Conservation (phyloP, 2,888 invertebrate genomes). For the Axea sp. region DNA sequence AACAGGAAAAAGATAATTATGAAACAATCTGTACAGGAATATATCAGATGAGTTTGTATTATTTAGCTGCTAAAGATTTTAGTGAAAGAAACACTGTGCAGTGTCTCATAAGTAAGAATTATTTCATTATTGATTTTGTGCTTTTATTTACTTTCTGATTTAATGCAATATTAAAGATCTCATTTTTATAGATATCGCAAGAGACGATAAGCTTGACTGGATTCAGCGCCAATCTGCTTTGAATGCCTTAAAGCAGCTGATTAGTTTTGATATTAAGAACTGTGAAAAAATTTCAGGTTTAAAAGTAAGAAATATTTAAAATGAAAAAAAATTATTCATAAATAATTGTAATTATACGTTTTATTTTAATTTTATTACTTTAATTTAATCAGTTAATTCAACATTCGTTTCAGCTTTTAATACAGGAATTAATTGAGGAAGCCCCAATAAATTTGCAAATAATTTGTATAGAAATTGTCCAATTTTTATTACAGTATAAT, state of each 20-base stretch:
- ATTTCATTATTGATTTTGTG: too few relatives aligned
- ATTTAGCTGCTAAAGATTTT: slow-evolving; percentile 67
- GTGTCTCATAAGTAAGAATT: slow-evolving; percentile 64
- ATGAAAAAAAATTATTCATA: too few relatives aligned
- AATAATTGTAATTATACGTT: too few relatives aligned
- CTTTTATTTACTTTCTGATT: too few relatives aligned
- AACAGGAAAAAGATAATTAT: slow-evolving; percentile 57
- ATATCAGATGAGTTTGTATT: slow-evolving; percentile 68
- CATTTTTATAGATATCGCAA: slow-evolving; percentile 67
- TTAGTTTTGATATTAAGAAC: slow-evolving; percentile 63
- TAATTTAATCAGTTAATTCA: background rate
- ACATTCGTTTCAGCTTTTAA: slow-evolving; percentile 47
- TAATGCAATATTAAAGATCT: too few relatives aligned
- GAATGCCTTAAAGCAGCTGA: slow-evolving; percentile 68
- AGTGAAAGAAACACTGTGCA: slow-evolving; percentile 58
- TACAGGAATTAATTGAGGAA: slow-evolving; percentile 27
- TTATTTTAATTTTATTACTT: too few relatives aligned
- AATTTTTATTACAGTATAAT: slow-evolving; percentile 63
- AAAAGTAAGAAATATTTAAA: slow-evolving; percentile 58
- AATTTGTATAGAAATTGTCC: slow-evolving; percentile 59
- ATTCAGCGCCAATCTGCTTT: slow-evolving; percentile 65
- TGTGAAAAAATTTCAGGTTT: slow-evolving; percentile 64
- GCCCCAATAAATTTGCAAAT: slow-evolving; percentile 15
- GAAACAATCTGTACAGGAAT: slow-evolving; percentile 67
- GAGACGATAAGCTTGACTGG: slow-evolving; percentile 67